Evolutionary conservation across 2,797 vertebrate genomes (phyloP), one percentile per base, ranked within the genome.

Genomic region (Hydrolagus colliei): DNA sequence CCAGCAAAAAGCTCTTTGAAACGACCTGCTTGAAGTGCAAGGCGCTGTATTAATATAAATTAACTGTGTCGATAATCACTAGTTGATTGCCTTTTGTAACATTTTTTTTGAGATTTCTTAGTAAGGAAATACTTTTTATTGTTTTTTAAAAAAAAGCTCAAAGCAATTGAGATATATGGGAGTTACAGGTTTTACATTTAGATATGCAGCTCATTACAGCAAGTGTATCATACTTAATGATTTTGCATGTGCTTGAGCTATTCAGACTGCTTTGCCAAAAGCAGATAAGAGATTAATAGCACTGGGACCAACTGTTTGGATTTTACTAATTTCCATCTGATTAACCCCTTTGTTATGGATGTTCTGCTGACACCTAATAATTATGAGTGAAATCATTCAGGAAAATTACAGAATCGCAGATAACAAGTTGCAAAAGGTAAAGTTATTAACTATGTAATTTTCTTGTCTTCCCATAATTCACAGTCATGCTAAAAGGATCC

Each of bases 241-340:
- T 5, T 27, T 27, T 61, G 59, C 12, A 62, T 78, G 52, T 12
- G 52, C 78, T 27, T 32, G 62, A 80, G 78, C 12, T 65, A 27
- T 80, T 80, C 27, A 67, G 7, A 65, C 78, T 80, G 78, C 35
- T 80, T 4, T 32, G 61, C 11, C 27, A 22, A 67, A 80, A 63
- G 78, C 61, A 80, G 78, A 79, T 79, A 79, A 79, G 75, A 77
- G 75, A 77, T 77, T 61, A 77, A 61, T 77, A 77, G 52, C 61
- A 79, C 8, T 79, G 61, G 59, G 76, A 79, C 63, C 63, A 79
- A n/a, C 75, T 61, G 75, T 59, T 52, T 77, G 18, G 75, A 18
- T n/a, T 77, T 77, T 77, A 77, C 14, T 77, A 20, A 20, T 59
- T 20, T 61, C n/a, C 52, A 8, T 63, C 20, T 63, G 61, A 79